Evolutionary conservation across 2,888 invertebrate genomes (phyloP).

Genomic region (Linyphia triangularis): DNA sequence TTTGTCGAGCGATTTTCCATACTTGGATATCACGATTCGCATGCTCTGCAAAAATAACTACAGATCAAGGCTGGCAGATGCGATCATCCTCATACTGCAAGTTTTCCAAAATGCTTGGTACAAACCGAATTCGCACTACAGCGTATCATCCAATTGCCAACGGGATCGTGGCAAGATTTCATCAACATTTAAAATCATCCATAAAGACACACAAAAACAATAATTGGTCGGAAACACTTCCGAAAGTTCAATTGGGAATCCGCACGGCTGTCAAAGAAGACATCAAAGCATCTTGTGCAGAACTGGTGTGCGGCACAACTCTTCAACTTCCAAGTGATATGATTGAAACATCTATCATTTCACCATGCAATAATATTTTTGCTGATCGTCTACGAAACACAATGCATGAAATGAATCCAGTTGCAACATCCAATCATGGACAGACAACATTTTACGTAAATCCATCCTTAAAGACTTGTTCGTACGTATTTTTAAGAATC

Average conservation of each 20-base stretch:
- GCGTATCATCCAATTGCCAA: no score
- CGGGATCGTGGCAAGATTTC: conserved; percentile 24
- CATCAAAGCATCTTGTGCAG: no score
- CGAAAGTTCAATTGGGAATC: conserved; percentile 21
- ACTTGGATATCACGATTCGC: no score
- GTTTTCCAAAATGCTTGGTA: no score
- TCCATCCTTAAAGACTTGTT: background rate
- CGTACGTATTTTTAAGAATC: no score
- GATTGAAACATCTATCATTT: background rate
- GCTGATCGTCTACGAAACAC: background rate
- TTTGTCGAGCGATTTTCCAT: background rate
- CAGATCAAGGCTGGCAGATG: no score
- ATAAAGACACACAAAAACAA: background rate
- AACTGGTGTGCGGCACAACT: conserved; percentile 25
- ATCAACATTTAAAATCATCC: conserved; percentile 5
- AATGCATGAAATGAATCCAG: conserved; percentile 26
- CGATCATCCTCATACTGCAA: no score
- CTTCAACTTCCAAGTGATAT: conserved; percentile 13
- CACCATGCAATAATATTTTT: no score
- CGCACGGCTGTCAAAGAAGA: conserved; percentile 23
- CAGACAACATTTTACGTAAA: conserved; percentile 6
- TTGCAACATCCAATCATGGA: conserved; percentile 1
- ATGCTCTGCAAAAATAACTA: no score
- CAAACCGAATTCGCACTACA: background rate
- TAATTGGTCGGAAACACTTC: no score